Conservation (phyloP, 2,113 vertebrate genomes). For the Epinephelus fuscoguttatus region DNA sequence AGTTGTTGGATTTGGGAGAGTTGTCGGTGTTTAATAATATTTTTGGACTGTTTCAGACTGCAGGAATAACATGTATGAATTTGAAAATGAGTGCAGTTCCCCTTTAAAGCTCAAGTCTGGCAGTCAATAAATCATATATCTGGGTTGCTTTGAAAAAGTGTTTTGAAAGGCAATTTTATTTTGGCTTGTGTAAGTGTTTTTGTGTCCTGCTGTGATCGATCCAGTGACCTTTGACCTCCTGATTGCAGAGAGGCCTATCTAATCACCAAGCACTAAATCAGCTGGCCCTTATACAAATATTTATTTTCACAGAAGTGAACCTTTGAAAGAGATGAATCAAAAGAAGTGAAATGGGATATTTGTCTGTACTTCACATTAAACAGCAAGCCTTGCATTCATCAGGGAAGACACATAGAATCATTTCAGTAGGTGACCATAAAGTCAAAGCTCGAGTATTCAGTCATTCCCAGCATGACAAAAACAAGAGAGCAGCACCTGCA, state of each 20-base stretch:
- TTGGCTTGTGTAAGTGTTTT: not conserved
- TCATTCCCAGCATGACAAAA: conserved; percentile 3
- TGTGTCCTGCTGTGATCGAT: not conserved
- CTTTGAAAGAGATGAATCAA: not conserved
- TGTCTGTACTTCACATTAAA: not conserved
- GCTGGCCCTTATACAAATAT: not conserved
- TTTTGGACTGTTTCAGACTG: too few relatives aligned
- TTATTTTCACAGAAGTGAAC: not conserved
- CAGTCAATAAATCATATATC: not conserved
- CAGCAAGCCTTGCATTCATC: not conserved
- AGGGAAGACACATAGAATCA: not conserved
- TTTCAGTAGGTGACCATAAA: conserved; percentile 12
- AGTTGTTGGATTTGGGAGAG: too few relatives aligned
- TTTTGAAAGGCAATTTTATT: not conserved
- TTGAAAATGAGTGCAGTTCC: too few relatives aligned
- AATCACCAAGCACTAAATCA: not conserved
- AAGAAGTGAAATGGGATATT: not conserved
- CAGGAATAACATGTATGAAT: too few relatives aligned
- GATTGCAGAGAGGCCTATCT: not conserved
- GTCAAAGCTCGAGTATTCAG: not conserved
- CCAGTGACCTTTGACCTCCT: not conserved
- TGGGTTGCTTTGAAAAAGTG: not conserved
- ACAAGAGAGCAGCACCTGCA: not conserved
- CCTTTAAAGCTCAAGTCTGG: not conserved
- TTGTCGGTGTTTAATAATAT: too few relatives aligned